Base-by-base conservation (phyloP, 2,113 vertebrate genomes). In the Ploceus nigricollis region DNA sequence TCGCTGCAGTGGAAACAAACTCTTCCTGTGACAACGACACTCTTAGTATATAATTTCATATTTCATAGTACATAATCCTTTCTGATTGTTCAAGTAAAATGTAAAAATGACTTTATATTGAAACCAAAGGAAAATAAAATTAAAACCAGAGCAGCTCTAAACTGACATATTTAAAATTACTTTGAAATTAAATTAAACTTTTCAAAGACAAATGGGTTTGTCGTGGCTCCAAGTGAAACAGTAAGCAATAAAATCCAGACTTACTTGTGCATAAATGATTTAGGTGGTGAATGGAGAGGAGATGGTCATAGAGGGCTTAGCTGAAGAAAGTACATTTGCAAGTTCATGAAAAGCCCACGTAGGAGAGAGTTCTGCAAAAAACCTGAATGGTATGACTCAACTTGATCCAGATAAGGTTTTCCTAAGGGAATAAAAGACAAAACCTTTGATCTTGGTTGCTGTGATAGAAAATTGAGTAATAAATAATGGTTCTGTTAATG, bases 401-500 rank as follows among this genome's bases (percentile, higher is more conserved):
- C 57, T 84, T 65, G 45, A 69, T 82, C 57, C 70, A 69, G 37
- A 82, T 90, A 70, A 82, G 16, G 24, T 54, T 94, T 94, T 96
- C 48, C 24, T n/a, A 57, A 44, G 37, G 37, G 45, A 33, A 56
- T 84, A 79, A 90, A 91, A 89, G 65, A 53, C 19, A 69, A 94
- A 94, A 90, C 77, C 44, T 94, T 84, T 92, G 54, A 83, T 89
- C 92, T 78, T 51, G 40, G 51, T 82, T 81, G 54, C 78, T 86
- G 24, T 78, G 79, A 66, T 73, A 88, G 51, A 93, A 96, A 95
- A 81, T 35, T 77, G 79, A 58, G 71, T 71, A 83, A 75, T 92
- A 83, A 93, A 63, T 33, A 47, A 70, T 15, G 11, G 24, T 86
- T 63, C 79, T 83, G 45, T 44, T 94, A 77, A 72, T 64, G 24